Evolutionary conservation across 2,797 vertebrate species (phyloP), one percentile per base, ranked within the genome.

Genomic region (Erethizon dorsatum): DNA sequence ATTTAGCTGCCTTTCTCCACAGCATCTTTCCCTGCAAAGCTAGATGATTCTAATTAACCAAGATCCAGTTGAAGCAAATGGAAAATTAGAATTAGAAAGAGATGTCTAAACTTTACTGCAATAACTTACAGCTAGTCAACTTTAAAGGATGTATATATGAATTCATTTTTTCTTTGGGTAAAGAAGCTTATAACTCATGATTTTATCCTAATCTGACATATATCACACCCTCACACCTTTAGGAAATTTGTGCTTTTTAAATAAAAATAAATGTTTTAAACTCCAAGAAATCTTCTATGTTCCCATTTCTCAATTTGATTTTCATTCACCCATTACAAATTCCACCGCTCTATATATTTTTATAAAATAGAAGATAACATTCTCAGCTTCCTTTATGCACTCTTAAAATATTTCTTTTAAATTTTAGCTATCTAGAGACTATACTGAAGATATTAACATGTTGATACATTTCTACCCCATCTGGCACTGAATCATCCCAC

Each of bases 161-260:
- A 80, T 82, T 87, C 59, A 69, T 12, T 33, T 56, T 79, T 77
- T 92, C 73, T 47, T 90, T 17, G 65, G 41, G 6, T 92, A 85
- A 77, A 83, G 65, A 94, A 91, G 26, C 24, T 59, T 45, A 54
- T 67, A 91, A 59, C 86, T 93, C 57, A 78, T 69, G 9, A 84
- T 88, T 94, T 77, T 82, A 57, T 86, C 65, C 37, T 50, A 56
- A 61, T 33, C 10, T 2, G 20, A 90, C 20, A 33, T 37, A 41
- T 28, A 83, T 33, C 33, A 41, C 22, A 71, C 7, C 18, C 17
- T 45, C 56, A 84, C 8, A n/a, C 15, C 69, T 88, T 82, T 52
- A 63, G 89, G 95, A 94, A 98, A 96, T 96, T 95, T 83, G 90
- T 10, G 0, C 82, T 90, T 75, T 83, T 93, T 69, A 78, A 73